A percentile compares a stretch with the other conserved stretches of the same genome.
These are phyloP conservation scores for Tenthredo amoena DNA, from an alignment of 2,888 invertebrate species.

Conservation along the genomic window DNA sequence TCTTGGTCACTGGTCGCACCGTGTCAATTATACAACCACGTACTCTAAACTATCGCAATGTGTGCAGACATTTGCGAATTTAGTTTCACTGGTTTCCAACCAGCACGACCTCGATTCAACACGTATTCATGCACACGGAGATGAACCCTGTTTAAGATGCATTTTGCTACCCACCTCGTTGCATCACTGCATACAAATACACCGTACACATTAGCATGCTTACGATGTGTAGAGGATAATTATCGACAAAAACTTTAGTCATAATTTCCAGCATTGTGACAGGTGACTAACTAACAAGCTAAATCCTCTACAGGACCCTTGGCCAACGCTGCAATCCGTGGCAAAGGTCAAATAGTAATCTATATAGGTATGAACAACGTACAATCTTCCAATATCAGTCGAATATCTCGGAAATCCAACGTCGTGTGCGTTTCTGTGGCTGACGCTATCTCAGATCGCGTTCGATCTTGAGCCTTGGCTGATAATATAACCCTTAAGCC, in stretches of 20 bases:
- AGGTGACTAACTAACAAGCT: neutral
- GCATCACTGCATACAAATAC: neutral
- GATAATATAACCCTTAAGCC: conserved; percentile 45
- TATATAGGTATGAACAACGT: neutral
- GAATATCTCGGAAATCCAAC: neutral
- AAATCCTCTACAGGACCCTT: neutral
- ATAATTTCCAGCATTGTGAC: neutral
- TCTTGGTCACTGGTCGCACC: conserved; percentile 17
- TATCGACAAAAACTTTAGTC: neutral
- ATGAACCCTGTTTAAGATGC: neutral
- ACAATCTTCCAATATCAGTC: conserved; percentile 1
- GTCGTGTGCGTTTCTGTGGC: neutral
- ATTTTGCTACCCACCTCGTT: neutral
- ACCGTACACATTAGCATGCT: neutral
- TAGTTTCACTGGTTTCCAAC: neutral
- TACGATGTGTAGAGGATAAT: neutral
- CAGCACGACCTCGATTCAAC: neutral
- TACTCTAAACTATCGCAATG: neutral
- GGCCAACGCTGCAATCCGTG: neutral
- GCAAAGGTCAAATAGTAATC: neutral
- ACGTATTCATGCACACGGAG: neutral
- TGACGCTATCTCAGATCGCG: conserved; percentile 13
- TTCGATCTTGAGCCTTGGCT: conserved; percentile 24
- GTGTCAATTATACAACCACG: conserved; percentile 17
- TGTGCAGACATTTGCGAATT: conserved; percentile 17